Evolutionary conservation across 2,888 invertebrate genomes (phyloP).

Genomic region (Zelleria hepariella): DNA sequence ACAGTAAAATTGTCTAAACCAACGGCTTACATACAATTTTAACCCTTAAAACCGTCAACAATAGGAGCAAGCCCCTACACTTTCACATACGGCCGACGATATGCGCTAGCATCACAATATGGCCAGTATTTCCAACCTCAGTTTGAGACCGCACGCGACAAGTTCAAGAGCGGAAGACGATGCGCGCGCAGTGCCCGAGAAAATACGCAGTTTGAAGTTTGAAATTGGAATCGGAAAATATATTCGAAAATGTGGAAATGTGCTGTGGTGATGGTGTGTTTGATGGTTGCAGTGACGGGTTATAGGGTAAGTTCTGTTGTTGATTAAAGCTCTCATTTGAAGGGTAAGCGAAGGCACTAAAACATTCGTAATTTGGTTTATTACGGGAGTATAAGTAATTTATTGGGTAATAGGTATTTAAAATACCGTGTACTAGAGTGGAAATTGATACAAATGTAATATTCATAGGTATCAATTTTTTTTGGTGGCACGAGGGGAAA

Average conservation of each 20-base stretch:
- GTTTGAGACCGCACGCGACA: slow-evolving; percentile 46
- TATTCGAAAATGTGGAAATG: slow-evolving; percentile 49
- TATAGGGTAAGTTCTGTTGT: slow-evolving; percentile 51
- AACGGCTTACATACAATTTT: neutral
- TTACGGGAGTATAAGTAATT: too few relatives aligned
- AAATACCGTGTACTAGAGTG: too few relatives aligned
- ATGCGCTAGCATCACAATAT: neutral
- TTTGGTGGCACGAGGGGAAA: too few relatives aligned
- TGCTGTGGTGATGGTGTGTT: slow-evolving; percentile 45
- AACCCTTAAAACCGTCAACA: neutral
- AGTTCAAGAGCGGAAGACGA: slow-evolving; percentile 34
- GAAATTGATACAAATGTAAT: too few relatives aligned
- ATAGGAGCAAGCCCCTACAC: neutral
- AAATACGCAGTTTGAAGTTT: neutral
- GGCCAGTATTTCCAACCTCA: slow-evolving; percentile 25
- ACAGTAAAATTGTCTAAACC: too few relatives aligned
- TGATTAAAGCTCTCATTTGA: too few relatives aligned
- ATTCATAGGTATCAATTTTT: too few relatives aligned
- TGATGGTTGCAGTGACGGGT: slow-evolving; percentile 45
- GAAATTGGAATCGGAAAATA: slow-evolving; percentile 22
- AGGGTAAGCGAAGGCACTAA: too few relatives aligned
- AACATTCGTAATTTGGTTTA: too few relatives aligned
- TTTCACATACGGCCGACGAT: neutral
- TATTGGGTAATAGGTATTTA: too few relatives aligned
- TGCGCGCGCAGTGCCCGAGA: slow-evolving; percentile 37